These are phyloP conservation scores for Apotomis betuletana DNA, from an alignment of 2,888 invertebrate species.

Conservation along the genomic window DNA sequence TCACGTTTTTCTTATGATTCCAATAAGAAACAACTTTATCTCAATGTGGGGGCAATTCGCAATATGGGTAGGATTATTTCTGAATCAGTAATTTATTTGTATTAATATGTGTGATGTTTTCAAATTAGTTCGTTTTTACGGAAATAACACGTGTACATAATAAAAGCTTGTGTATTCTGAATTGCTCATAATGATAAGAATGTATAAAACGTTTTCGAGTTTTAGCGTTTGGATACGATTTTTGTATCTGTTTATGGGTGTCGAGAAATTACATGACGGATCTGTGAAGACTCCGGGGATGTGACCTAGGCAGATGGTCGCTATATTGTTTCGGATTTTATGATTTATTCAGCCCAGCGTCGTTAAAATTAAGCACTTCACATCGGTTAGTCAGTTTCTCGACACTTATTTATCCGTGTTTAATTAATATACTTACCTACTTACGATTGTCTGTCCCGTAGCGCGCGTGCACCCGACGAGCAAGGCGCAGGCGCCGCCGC, in stretches of 20 bases:
- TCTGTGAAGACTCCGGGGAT: neutral
- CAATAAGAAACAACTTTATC: too few relatives aligned
- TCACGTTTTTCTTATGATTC: too few relatives aligned
- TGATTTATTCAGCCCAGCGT: too few relatives aligned
- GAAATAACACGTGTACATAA: constrained; percentile 23
- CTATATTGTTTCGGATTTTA: too few relatives aligned
- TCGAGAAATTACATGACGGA: constrained; percentile 15
- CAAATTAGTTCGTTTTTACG: neutral
- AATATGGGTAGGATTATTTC: too few relatives aligned
- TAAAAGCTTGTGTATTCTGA: constrained; percentile 19
- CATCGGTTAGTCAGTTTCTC: neutral
- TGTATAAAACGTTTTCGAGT: constrained; percentile 5
- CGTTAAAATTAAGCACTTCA: too few relatives aligned
- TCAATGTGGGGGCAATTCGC: too few relatives aligned
- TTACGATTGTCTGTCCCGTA: constrained; percentile 16
- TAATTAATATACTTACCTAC: neutral
- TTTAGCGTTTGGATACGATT: constrained; percentile 5
- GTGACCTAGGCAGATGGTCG: too few relatives aligned
- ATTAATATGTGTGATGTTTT: too few relatives aligned
- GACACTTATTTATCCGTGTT: neutral
- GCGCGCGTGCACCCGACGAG: constrained; percentile 60
- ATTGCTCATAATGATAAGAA: constrained; percentile 12
- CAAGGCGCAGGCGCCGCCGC: constrained; percentile 85
- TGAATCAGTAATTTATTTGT: too few relatives aligned
- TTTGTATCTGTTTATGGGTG: neutral